These are phyloP conservation scores for Xyrauchen texanus DNA, from an alignment of 2,113 vertebrate species.

Conservation along the genomic window DNA sequence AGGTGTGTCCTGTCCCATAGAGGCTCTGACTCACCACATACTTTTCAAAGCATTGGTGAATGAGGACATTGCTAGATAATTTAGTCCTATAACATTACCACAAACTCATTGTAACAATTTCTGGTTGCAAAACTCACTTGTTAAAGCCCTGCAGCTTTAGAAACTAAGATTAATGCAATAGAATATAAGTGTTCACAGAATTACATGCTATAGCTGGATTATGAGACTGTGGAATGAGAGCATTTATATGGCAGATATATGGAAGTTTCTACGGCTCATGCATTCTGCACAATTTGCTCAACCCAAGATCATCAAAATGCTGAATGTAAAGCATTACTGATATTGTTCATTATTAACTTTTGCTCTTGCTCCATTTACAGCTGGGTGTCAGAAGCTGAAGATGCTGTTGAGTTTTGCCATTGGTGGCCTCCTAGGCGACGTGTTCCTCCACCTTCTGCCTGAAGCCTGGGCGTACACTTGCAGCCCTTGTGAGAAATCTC, in stretches of 20 bases:
- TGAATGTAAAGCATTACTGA: background rate
- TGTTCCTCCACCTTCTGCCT: conserved; percentile 95
- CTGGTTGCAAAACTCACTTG: background rate
- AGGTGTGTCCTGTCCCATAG: conserved; percentile 42
- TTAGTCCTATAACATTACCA: background rate
- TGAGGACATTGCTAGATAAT: background rate
- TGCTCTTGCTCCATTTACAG: conserved; percentile 63
- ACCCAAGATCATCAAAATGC: background rate
- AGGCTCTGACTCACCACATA: background rate
- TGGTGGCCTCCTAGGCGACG: conserved; percentile 93
- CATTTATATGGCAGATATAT: no score
- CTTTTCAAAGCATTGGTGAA: background rate
- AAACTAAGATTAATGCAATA: background rate
- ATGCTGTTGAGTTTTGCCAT: conserved; percentile 95
- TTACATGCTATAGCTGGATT: no score
- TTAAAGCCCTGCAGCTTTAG: background rate
- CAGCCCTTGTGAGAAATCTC: conserved; percentile 68
- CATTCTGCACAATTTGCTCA: background rate
- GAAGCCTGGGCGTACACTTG: conserved; percentile 90
- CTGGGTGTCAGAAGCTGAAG: conserved; percentile 86
- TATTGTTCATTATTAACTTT: background rate
- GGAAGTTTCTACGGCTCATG: background rate
- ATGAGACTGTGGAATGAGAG: no score
- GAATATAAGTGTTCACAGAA: no score
- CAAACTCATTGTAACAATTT: background rate